These are phyloP conservation scores for Palythoa heliodiscus DNA, from an alignment of 92 coral and sea anemone genomes.

Conservation along the genomic window DNA sequence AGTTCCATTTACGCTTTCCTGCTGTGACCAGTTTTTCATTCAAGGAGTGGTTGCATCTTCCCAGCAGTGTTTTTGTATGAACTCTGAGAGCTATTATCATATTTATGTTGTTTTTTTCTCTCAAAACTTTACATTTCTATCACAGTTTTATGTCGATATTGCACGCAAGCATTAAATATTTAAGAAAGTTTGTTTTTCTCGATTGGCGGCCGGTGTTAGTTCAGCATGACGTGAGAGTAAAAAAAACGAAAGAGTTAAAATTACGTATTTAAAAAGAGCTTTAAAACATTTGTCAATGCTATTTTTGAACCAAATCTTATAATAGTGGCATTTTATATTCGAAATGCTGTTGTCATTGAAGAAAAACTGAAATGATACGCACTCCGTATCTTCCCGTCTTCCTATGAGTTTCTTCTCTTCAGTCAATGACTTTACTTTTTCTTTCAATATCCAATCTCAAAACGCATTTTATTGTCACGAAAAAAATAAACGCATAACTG, in stretches of 20 bases:
- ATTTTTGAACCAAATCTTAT: neutral
- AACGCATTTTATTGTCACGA: too few relatives aligned
- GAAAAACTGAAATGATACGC: too few relatives aligned
- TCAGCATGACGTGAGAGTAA: neutral
- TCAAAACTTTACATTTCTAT: neutral
- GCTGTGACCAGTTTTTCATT: slow-evolving; percentile 18
- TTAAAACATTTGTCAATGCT: neutral
- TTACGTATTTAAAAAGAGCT: neutral
- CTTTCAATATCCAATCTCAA: too few relatives aligned
- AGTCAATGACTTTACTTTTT: too few relatives aligned
- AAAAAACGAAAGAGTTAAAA: neutral
- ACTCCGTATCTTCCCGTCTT: too few relatives aligned
- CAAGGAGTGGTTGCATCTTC: neutral
- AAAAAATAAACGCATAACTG: too few relatives aligned
- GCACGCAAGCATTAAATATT: neutral
- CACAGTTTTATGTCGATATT: neutral
- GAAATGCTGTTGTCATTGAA: too few relatives aligned
- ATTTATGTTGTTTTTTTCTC: neutral
- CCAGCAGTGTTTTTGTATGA: neutral
- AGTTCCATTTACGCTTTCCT: neutral
- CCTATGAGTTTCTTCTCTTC: too few relatives aligned
- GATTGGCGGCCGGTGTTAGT: neutral
- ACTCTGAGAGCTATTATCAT: neutral
- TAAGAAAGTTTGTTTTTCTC: neutral
- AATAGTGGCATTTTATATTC: neutral